phyloP scores from a whole-genome alignment of 2,797 vertebrate genomes.

The Eidolon dupreanum region DNA sequence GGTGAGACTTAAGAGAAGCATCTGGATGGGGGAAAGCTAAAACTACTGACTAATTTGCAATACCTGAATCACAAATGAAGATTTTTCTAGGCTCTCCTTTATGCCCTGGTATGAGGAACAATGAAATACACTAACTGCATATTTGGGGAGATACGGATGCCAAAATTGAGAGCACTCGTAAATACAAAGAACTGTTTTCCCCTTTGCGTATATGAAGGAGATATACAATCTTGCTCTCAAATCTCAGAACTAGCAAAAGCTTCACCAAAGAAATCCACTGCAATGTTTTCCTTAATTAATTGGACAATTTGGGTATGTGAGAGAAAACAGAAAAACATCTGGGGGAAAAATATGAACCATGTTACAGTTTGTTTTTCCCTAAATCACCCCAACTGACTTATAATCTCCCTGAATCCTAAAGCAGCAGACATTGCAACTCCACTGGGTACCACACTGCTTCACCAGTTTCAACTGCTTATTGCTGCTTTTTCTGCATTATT shows the following conservation, averaged over 20 bases:
- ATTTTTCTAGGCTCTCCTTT: background rate
- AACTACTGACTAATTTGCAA: background rate
- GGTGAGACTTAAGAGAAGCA: background rate
- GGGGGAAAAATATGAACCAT: slow-evolving; percentile 62
- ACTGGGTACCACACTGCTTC: background rate
- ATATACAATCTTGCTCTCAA: slow-evolving; percentile 29
- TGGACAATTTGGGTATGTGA: slow-evolving; percentile 69
- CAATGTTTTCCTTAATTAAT: slow-evolving; percentile 77
- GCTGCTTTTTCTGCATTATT: background rate
- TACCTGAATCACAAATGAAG: background rate
- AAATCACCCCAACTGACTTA: slow-evolving; percentile 72
- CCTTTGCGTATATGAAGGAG: background rate
- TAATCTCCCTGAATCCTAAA: slow-evolving; percentile 65
- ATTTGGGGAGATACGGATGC: background rate
- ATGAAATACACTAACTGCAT: background rate
- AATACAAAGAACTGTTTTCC: background rate
- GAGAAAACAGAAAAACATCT: slow-evolving; percentile 79
- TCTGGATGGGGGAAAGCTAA: background rate
- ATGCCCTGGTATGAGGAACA: background rate
- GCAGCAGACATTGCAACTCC: background rate
- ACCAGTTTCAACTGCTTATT: background rate
- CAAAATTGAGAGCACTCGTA: background rate
- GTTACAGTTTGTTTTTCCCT: slow-evolving; percentile 69
- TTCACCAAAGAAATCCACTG: slow-evolving; percentile 63
- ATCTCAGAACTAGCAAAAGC: slow-evolving; percentile 65